phyloP scores from a whole-genome alignment of 2,113 vertebrate species.

The Natator depressus region DNA sequence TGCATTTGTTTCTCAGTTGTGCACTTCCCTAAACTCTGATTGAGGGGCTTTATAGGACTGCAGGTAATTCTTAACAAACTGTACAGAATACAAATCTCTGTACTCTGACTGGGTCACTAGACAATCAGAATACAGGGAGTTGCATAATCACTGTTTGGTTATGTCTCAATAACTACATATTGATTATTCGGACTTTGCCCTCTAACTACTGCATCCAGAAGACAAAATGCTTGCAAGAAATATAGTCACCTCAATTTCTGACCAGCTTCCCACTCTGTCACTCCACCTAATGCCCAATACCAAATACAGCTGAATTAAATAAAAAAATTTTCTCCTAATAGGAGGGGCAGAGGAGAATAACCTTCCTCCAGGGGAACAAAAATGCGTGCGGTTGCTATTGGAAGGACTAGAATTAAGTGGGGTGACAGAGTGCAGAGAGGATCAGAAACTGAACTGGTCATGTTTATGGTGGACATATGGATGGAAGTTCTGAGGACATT shows the following conservation, averaged over 20 bases:
- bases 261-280: neutral
- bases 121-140: neutral
- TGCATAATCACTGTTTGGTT: neutral
- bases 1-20: neutral
- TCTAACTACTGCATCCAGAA: neutral
- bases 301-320: neutral
- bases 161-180: neutral
- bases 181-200: neutral
- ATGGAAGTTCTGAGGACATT: neutral
- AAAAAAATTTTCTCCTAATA: neutral
- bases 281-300: neutral
- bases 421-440: rapidly evolving
- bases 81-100: neutral
- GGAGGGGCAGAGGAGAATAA: neutral
- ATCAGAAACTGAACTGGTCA: neutral
- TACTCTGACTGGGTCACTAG: rapidly evolving
- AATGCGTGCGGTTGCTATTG: rapidly evolving
- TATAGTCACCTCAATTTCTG: rapidly evolving
- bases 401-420: neutral
- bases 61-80: rapidly evolving
- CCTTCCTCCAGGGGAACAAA: neutral
- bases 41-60: neutral
- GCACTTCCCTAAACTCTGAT: rapidly evolving
- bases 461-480: rapidly evolving
- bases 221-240: neutral